Evolutionary conservation across 2,113 vertebrate species (phyloP).

Genomic region (Abramis brama): DNA sequence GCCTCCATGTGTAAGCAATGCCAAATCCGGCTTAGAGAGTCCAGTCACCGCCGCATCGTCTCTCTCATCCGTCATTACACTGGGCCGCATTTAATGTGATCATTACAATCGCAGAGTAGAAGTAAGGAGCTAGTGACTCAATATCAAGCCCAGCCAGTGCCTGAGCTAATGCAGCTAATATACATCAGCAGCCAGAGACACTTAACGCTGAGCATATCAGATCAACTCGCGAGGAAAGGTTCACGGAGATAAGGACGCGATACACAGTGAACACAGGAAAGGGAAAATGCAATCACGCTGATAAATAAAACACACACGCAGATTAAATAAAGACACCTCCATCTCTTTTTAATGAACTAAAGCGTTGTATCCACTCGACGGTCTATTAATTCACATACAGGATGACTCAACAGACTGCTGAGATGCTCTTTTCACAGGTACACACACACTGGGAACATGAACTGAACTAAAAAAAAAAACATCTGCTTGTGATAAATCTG

Average conservation of each 20-base stretch:
- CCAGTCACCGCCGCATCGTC: constrained; percentile 64
- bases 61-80: constrained; percentile 65
- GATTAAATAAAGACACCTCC: constrained; percentile 4
- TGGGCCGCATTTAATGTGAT: constrained; percentile 58
- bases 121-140: constrained; percentile 27
- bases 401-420: not conserved
- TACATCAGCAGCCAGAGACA: constrained; percentile 24
- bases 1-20: constrained; percentile 37
- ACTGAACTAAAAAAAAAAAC: not conserved
- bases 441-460: not conserved
- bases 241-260: not conserved
- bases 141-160: constrained; percentile 43
- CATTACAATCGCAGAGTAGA: constrained; percentile 42
- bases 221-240: not conserved
- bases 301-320: constrained; percentile 17
- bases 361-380: not conserved
- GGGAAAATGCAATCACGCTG: constrained; percentile 6
- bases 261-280: not conserved
- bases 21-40: constrained; percentile 67
- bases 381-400: not conserved
- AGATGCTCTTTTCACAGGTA: constrained; percentile 11
- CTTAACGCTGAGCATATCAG: constrained; percentile 24
- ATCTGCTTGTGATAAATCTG: not conserved
- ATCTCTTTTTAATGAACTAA: constrained; percentile 23
- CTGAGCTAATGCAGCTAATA: constrained; percentile 30